Percentiles rank a stretch among this genome's conserved stretches.
phyloP scores from a whole-genome alignment of 2,113 vertebrate species.

The Oryzias curvinotus region DNA sequence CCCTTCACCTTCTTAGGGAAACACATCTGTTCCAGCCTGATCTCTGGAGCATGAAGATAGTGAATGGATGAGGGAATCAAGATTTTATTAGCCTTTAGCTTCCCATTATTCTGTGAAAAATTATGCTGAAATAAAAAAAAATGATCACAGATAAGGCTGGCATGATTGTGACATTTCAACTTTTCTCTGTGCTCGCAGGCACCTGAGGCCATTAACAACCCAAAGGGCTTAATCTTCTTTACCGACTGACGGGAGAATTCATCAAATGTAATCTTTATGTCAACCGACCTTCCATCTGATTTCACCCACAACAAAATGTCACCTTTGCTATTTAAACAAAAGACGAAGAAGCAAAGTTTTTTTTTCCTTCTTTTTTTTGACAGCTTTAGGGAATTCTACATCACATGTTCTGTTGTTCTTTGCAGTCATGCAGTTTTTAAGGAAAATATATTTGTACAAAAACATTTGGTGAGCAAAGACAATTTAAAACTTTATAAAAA shows the following conservation, averaged over 20 bases:
- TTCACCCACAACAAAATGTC: no score
- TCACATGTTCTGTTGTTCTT: no score
- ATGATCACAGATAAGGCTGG: background rate
- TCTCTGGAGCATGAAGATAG: no score
- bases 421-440: no score
- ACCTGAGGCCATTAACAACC: background rate
- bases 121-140: background rate
- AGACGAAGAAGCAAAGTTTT: background rate
- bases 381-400: no score
- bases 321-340: background rate
- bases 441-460: no score
- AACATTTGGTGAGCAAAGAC: background rate
- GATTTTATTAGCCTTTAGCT: background rate
- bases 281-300: background rate
- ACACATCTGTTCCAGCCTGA: no score
- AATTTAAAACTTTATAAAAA: background rate
- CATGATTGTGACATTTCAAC: background rate
- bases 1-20: no score
- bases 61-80: no score
- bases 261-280: background rate
- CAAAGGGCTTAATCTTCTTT: background rate
- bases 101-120: background rate
- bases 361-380: no score
- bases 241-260: background rate
- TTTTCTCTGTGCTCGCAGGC: background rate